These are phyloP conservation scores for Chanos chanos DNA, from an alignment of 2,797 vertebrate species.

Conservation along the genomic window DNA sequence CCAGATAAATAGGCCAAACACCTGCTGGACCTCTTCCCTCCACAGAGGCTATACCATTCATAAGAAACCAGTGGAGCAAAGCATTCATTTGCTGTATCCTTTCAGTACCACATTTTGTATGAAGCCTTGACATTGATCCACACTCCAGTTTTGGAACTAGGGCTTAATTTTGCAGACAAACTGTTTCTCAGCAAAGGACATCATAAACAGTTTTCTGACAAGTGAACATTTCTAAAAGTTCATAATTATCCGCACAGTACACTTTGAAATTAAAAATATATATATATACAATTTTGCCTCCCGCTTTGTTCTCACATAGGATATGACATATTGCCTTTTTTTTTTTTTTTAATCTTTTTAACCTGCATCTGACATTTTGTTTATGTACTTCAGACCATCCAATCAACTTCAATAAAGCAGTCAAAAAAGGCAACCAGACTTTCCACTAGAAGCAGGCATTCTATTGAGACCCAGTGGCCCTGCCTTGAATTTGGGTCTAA, in stretches of 20 bases:
- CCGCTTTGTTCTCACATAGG: no score
- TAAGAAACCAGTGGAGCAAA: conserved; percentile 65
- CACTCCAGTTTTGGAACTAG: conserved; percentile 36
- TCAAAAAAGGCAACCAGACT: conserved; percentile 76
- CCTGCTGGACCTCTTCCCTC: conserved; percentile 77
- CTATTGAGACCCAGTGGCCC: conserved; percentile 58
- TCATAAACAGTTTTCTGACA: no score
- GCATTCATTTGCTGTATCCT: conserved; percentile 63
- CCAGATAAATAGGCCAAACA: conserved; percentile 81
- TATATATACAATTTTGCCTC: no score
- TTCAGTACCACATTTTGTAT: conserved; percentile 64
- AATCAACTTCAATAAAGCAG: conserved; percentile 73
- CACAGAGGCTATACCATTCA: conserved; percentile 65
- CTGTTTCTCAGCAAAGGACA: no score
- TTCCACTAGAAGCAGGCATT: conserved; percentile 77
- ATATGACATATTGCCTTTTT: no score
- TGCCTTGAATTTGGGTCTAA: conserved; percentile 63
- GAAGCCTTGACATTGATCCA: conserved; percentile 48
- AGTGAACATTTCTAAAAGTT: no score
- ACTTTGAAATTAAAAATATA: no score
- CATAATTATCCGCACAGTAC: no score
- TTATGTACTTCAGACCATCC: conserved; percentile 57
- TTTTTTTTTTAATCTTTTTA: no score
- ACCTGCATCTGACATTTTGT: no score
- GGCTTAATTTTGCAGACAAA: conserved; percentile 35